A percentile compares a stretch with the other conserved stretches of the same genome.
These are phyloP conservation scores for Eulimnadia texana DNA, from an alignment of 1,140 invertebrate species.

Conservation along the genomic window DNA sequence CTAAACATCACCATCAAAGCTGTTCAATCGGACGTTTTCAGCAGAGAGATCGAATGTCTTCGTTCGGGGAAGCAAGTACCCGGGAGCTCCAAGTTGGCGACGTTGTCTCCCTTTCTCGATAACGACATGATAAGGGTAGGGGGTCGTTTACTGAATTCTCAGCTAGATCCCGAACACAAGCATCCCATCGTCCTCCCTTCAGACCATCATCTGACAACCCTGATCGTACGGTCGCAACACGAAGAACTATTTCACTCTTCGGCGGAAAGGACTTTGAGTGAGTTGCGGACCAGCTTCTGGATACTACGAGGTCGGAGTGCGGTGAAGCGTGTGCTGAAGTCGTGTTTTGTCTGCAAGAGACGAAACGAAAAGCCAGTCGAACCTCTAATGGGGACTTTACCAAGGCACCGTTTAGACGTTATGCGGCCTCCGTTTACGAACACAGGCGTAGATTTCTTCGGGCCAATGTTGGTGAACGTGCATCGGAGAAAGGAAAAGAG, in stretches of 20 bases:
- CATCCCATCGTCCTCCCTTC: background rate
- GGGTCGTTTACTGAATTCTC: background rate
- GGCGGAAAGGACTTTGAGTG: background rate
- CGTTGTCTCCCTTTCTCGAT: conserved; percentile 1
- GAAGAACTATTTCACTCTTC: background rate
- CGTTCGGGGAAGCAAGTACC: background rate
- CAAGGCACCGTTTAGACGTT: background rate
- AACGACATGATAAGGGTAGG: background rate
- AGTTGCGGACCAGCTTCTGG: conserved; percentile 11
- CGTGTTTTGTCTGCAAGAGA: background rate
- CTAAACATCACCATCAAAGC: background rate
- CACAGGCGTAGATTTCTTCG: conserved; percentile 15
- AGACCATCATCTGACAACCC: background rate
- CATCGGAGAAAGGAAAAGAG: conserved; percentile 11
- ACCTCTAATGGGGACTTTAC: conserved; percentile 13
- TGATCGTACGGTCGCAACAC: background rate
- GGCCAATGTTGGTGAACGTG: conserved; percentile 9
- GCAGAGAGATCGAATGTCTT: background rate
- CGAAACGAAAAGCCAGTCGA: background rate
- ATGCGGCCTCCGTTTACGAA: conserved; percentile 2
- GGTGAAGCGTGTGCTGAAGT: background rate
- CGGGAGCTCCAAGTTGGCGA: background rate
- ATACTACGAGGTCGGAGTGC: background rate
- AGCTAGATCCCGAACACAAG: background rate
- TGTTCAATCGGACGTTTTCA: background rate